phyloP scores from a whole-genome alignment of 2,797 vertebrate species.

The Girardinus metallicus region DNA sequence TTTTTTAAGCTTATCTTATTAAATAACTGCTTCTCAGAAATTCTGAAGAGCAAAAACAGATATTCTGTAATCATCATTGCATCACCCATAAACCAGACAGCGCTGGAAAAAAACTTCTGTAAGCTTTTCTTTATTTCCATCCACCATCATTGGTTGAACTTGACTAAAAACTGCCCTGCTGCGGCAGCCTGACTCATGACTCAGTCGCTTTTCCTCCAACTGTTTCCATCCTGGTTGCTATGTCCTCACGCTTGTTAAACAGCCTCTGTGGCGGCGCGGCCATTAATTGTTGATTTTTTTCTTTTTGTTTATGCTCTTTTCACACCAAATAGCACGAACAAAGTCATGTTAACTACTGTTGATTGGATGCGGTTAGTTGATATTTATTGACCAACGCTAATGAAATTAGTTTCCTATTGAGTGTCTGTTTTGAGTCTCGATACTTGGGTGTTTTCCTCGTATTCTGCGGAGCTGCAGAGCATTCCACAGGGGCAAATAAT shows the following conservation, averaged over 20 bases:
- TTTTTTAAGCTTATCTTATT: background rate
- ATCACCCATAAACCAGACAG: slow-evolving; percentile 1
- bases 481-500: slow-evolving; percentile 57
- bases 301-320: background rate
- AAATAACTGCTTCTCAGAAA: background rate
- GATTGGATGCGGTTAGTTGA: background rate
- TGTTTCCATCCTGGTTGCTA: slow-evolving; percentile 56
- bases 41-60: background rate
- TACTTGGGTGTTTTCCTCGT: background rate
- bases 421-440: slow-evolving; percentile 8
- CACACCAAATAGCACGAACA: slow-evolving; percentile 2
- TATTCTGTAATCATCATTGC: background rate
- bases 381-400: background rate
- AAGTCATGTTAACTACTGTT: slow-evolving; percentile 20
- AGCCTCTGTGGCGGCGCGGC: slow-evolving; percentile 26
- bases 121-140: slow-evolving; percentile 7
- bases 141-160: slow-evolving; percentile 5
- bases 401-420: background rate
- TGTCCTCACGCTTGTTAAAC: slow-evolving; percentile 31
- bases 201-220: slow-evolving; percentile 42
- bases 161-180: slow-evolving; percentile 28
- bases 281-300: slow-evolving; percentile 24
- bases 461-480: slow-evolving; percentile 11
- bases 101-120: slow-evolving; percentile 30
- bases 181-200: slow-evolving; percentile 17